phyloP scores from a whole-genome alignment of 2,113 vertebrate genomes.

The Castor canadensis region DNA sequence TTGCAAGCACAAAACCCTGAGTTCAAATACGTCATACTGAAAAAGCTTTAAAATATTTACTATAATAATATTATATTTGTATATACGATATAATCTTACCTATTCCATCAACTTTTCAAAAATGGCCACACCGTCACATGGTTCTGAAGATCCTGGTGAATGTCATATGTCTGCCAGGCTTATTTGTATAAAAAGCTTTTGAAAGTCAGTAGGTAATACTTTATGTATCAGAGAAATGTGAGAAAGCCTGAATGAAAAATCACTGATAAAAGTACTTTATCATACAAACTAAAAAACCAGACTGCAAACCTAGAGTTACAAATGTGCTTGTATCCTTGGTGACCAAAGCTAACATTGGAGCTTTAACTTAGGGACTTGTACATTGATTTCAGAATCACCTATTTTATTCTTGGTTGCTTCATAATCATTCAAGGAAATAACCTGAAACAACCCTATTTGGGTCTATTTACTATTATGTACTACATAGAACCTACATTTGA shows the following conservation, averaged over 20 bases:
- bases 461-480: background rate
- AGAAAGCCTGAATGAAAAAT: background rate
- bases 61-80: background rate
- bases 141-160: background rate
- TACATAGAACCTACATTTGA: background rate
- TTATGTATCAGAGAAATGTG: background rate
- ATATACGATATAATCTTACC: background rate
- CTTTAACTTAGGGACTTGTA: background rate
- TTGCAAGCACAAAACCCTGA: too few relatives aligned
- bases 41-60: too few relatives aligned
- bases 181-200: slow-evolving; percentile 15
- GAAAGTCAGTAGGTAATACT: background rate
- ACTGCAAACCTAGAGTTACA: background rate
- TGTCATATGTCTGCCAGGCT: background rate
- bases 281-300: background rate
- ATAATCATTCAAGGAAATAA: background rate
- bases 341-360: background rate
- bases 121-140: background rate
- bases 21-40: too few relatives aligned
- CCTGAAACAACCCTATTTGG: background rate
- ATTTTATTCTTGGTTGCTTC: background rate
- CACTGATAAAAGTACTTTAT: background rate
- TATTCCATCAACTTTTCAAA: background rate
- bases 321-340: background rate
- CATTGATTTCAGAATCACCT: background rate